These are phyloP conservation scores for Drosophila ananassae DNA, from an alignment of 1,140 invertebrate genomes.

Conservation along the genomic window DNA sequence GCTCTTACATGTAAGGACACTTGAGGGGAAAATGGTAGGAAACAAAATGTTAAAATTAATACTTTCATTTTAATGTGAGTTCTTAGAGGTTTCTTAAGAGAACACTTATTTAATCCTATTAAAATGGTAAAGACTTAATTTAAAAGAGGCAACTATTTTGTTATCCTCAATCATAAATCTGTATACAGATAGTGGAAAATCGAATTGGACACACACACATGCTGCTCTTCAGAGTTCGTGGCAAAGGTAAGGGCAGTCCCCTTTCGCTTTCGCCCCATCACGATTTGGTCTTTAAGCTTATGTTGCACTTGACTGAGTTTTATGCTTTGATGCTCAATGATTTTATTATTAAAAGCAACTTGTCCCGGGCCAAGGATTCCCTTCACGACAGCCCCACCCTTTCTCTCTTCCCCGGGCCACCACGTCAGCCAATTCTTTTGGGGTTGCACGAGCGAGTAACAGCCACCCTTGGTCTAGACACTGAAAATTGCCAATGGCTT, in stretches of 20 bases:
- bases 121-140: neutral
- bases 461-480: slow-evolving; percentile 49
- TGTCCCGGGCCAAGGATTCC: slow-evolving; percentile 58
- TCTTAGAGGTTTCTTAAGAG: neutral
- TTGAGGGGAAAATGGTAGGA: neutral
- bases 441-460: neutral
- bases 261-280: slow-evolving; percentile 51
- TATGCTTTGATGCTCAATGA: slow-evolving; percentile 82
- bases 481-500: slow-evolving; percentile 69
- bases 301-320: slow-evolving; percentile 82
- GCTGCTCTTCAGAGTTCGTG: neutral
- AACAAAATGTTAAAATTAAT: neutral
- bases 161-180: neutral
- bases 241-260: slow-evolving; percentile 38
- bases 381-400: no score
- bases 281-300: slow-evolving; percentile 79
- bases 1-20: neutral
- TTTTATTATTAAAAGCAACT: slow-evolving; percentile 82
- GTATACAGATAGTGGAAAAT: slow-evolving; percentile 49
- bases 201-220: slow-evolving; percentile 48
- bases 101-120: neutral
- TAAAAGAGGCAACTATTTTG: neutral
- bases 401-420: slow-evolving; percentile 1
- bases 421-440: slow-evolving; percentile 3
- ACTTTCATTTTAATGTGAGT: no score